Conservation (phyloP, 2,113 vertebrate species). For the Suricata suricatta region DNA sequence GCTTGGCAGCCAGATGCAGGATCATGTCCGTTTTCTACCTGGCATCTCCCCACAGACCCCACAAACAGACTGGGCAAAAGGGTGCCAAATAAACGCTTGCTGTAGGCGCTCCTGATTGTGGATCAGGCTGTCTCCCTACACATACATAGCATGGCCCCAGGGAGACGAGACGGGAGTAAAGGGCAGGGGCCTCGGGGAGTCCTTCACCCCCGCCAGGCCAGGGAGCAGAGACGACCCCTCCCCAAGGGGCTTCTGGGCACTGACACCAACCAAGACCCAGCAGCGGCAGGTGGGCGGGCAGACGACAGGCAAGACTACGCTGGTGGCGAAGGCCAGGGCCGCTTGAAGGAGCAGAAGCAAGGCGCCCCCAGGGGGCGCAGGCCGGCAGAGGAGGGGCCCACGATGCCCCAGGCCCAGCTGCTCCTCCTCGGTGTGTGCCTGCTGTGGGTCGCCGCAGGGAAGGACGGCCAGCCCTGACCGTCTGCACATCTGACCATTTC, state of each 20-base stretch:
- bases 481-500: not conserved
- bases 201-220: not conserved
- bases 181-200: not conserved
- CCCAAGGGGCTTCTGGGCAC: not conserved
- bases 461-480: not conserved
- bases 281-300: not conserved
- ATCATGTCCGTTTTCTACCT: not conserved
- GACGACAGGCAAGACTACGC: not conserved
- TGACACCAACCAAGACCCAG: not conserved
- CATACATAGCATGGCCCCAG: too few relatives aligned
- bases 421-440: not conserved
- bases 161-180: too few relatives aligned
- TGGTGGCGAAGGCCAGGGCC: not conserved
- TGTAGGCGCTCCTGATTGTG: not conserved
- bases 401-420: rapidly evolving
- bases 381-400: not conserved
- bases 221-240: too few relatives aligned
- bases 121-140: not conserved
- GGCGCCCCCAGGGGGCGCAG: rapidly evolving
- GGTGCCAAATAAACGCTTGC: not conserved
- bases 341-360: not conserved
- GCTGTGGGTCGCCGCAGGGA: rapidly evolving
- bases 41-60: not conserved
- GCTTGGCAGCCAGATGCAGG: not conserved
- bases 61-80: not conserved